Base-by-base conservation (phyloP, 1,140 invertebrate genomes). In the Tetramorium simillimum region DNA sequence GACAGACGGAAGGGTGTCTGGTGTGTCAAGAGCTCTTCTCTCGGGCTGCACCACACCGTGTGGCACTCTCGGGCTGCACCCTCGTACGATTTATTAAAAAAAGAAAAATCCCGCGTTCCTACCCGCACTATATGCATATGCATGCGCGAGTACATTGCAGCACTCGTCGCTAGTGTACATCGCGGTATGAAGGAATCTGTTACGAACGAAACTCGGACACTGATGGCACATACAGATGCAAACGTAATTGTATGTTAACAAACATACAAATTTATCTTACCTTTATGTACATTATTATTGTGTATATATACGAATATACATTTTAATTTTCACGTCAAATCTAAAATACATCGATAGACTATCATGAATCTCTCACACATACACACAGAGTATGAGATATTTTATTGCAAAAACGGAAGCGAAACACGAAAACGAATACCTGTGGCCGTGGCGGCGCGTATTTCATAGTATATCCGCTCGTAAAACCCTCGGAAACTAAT, bases 1-100 rank as follows among this genome's bases (percentile, higher is more conserved):
- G 92, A 93, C 90, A 89, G 86, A 76, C 89, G 80, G 63, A 90
- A 85, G 92, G 91, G 91, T 92, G 93, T 93, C 92, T 93, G 91
- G 86, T 92, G 91, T 93, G 91, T 93, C 92, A 88, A 93, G 93
- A 91, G 91, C 88, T 69, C 88, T 88, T 89, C 90, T 93, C 91
- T 91, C 70, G 75, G 80, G 69, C 67, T 90, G 78, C 85, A 90
- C 80, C 72, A 16, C 51, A 67, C 67, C 80, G 60, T 21, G 14
- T 21, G 24, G n/a, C n/a, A n/a, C n/a, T n/a, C n/a, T n/a, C n/a
- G n/a, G n/a, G 43, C 46, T 76, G 65, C 72, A 69, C 72, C 86
- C 86, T 78, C 63, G 58, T 37, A 60, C 33, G 62, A 82, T 90
- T 82, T 78, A 60, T 62, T 81, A 86, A 90, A 86, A 89, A 85